Percentiles rank a stretch among this genome's conserved stretches.
Conservation (phyloP, 2,888 invertebrate genomes). For the Tetanocera ferruginea region DNA sequence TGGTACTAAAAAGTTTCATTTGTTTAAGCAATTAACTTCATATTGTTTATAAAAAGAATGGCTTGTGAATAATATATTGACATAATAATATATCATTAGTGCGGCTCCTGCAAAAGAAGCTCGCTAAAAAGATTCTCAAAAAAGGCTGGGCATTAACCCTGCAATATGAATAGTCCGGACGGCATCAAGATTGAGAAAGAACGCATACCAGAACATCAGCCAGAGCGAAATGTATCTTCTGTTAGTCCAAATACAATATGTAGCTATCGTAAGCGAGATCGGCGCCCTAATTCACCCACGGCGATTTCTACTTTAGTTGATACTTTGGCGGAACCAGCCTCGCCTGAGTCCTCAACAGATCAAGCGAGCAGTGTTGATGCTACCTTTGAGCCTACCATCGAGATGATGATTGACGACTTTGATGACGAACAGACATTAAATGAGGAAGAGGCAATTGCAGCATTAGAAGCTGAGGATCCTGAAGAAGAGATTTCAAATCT, state of each 20-base stretch:
- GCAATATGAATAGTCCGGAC: no score
- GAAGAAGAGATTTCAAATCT: conserved; percentile 90
- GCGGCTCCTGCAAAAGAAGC: no score
- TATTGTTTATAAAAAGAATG: no score
- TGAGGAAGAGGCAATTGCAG: conserved; percentile 96
- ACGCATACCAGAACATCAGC: not conserved
- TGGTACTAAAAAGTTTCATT: no score
- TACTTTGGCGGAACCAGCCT: conserved; percentile 52
- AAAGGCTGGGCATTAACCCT: no score
- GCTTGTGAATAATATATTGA: no score
- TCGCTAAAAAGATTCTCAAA: no score
- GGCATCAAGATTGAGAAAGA: not conserved
- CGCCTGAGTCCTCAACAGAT: conserved; percentile 63
- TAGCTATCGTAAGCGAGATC: conserved; percentile 37
- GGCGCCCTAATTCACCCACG: conserved; percentile 40
- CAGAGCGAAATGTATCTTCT: not conserved
- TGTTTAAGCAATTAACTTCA: no score
- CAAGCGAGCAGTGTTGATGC: conserved; percentile 60
- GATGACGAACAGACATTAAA: conserved; percentile 97
- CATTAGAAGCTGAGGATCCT: conserved; percentile 86
- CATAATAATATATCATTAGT: no score
- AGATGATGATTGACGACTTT: conserved; percentile 97
- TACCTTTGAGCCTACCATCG: conserved; percentile 92
- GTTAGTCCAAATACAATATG: not conserved
- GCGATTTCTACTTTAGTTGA: conserved; percentile 42